A percentile compares a stretch with the other conserved stretches of the same genome.
Conservation (phyloP, 1,140 invertebrate genomes). For the Phymastichus coffea region DNA sequence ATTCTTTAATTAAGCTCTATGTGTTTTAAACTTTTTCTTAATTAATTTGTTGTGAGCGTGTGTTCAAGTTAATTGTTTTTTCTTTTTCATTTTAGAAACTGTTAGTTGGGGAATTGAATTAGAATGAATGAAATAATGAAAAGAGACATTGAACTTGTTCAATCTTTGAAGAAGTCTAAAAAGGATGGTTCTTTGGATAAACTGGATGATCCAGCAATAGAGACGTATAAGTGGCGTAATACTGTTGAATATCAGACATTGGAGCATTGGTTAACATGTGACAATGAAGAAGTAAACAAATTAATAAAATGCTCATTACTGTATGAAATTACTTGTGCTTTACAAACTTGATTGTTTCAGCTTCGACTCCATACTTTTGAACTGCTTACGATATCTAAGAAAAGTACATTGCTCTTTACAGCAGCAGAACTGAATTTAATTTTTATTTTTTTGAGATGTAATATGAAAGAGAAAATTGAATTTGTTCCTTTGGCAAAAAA, state of each 20-base stretch:
- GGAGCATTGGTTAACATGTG: slow-evolving; percentile 44
- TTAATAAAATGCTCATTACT: slow-evolving; percentile 19
- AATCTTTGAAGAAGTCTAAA: slow-evolving; percentile 32
- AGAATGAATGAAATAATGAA: slow-evolving; percentile 3
- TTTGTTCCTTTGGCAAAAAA: slow-evolving; percentile 65
- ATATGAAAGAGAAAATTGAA: slow-evolving; percentile 70
- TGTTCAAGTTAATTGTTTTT: neutral
- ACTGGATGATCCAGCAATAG: slow-evolving; percentile 25
- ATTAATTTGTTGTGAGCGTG: neutral
- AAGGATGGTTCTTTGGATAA: slow-evolving; percentile 37
- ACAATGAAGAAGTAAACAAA: slow-evolving; percentile 51
- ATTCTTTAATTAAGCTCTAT: too few species aligned
- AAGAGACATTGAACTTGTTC: slow-evolving; percentile 20
- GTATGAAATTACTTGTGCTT: slow-evolving; percentile 16
- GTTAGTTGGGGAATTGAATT: neutral
- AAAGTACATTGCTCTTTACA: slow-evolving; percentile 68
- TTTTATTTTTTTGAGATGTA: slow-evolving; percentile 66
- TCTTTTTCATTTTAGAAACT: neutral
- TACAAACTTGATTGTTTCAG: slow-evolving; percentile 45
- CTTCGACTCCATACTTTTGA: slow-evolving; percentile 59
- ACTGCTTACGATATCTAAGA: slow-evolving; percentile 73
- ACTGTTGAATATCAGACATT: slow-evolving; percentile 45
- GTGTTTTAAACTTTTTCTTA: neutral
- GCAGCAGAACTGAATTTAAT: slow-evolving; percentile 68
- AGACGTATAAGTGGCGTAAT: slow-evolving; percentile 44